Evolutionary conservation across 2,888 invertebrate species (phyloP).

Genomic region (Mellilla xanthometata): DNA sequence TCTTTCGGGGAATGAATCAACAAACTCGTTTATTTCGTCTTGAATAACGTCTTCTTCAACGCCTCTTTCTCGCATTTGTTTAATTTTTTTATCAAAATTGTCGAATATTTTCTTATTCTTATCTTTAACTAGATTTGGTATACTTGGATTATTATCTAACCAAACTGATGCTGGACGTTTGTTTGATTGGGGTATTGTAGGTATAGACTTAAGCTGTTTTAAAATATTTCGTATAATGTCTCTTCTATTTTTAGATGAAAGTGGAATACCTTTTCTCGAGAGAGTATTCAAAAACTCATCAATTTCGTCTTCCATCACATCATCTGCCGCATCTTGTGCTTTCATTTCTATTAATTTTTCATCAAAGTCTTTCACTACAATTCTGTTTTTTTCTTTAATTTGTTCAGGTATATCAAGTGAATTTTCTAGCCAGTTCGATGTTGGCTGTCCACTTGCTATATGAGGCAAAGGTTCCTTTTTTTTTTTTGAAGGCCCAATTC

Average conservation of each 20-base stretch:
- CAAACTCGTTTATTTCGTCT: not conserved
- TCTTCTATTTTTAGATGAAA: not conserved
- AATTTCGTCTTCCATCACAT: constrained; percentile 4
- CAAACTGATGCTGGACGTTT: not conserved
- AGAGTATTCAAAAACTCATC: not conserved
- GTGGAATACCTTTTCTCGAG: not conserved
- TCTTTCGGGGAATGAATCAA: not conserved
- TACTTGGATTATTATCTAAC: not conserved
- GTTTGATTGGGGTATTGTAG: not conserved
- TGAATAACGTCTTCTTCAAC: not conserved
- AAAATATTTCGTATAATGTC: not conserved
- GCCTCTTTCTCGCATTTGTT: not conserved
- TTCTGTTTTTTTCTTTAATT: not conserved
- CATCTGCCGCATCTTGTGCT: not conserved
- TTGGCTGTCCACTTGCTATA: not conserved
- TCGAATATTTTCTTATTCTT: not conserved
- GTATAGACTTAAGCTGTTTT: not conserved
- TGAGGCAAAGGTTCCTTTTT: too few relatives aligned
- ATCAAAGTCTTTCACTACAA: not conserved
- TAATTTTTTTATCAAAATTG: not conserved
- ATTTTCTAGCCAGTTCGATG: not conserved
- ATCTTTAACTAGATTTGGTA: not conserved
- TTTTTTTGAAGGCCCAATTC: too few relatives aligned
- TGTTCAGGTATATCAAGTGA: not conserved
- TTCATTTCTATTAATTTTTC: not conserved